Conservation (phyloP, 2,888 invertebrate genomes). For the Thumatha senex region DNA sequence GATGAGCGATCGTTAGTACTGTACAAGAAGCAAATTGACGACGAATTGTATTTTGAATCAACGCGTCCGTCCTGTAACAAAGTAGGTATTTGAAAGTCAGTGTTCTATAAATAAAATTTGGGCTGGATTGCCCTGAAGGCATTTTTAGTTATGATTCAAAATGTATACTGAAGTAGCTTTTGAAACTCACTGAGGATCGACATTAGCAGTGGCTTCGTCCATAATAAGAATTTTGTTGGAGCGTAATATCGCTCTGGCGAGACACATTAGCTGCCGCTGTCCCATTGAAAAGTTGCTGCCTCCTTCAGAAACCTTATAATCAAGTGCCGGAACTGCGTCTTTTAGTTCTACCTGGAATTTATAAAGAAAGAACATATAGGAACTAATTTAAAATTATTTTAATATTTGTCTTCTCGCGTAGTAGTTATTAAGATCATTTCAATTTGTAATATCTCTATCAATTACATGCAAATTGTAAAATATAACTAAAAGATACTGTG, state of each 20-base stretch:
- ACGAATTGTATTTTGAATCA: slow-evolving; percentile 93
- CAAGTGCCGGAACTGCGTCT: slow-evolving; percentile 85
- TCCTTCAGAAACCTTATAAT: slow-evolving; percentile 88
- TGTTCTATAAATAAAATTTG: too few species aligned
- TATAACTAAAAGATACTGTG: too few species aligned
- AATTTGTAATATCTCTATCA: too few species aligned
- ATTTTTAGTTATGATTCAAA: too few species aligned
- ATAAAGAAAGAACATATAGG: slow-evolving; percentile 2
- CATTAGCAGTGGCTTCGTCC: slow-evolving; percentile 85
- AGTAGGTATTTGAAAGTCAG: neutral
- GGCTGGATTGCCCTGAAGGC: too few species aligned
- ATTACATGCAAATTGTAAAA: too few species aligned
- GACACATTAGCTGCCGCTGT: slow-evolving; percentile 90
- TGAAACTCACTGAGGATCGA: slow-evolving; percentile 83
- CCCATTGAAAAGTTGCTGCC: slow-evolving; percentile 91
- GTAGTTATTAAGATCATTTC: too few species aligned
- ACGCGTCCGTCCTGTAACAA: slow-evolving; percentile 82
- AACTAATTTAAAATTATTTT: too few species aligned
- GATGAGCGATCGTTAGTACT: slow-evolving; percentile 95
- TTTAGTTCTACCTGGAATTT: slow-evolving; percentile 88
- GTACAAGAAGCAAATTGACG: slow-evolving; percentile 90
- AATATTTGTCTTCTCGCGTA: too few species aligned
- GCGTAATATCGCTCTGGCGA: slow-evolving; percentile 90
- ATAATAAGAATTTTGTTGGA: slow-evolving; percentile 88
- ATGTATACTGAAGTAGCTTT: too few species aligned